Conservation (phyloP, 2,113 vertebrate genomes). For the Caloenas nicobarica region DNA sequence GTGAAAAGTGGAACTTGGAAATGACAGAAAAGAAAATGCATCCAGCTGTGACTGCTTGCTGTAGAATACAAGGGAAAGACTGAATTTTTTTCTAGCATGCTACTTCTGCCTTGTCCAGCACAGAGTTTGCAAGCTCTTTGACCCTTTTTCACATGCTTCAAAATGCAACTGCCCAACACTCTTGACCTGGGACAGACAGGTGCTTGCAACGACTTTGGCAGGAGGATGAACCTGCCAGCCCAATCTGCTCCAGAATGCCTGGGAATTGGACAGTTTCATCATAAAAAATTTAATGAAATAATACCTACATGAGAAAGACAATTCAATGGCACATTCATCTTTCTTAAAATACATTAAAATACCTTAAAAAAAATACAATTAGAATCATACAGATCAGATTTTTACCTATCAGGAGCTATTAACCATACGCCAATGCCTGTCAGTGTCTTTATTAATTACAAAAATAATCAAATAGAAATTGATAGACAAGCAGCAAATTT, state of each 20-base stretch:
- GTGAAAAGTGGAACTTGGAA: neutral
- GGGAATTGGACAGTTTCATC: neutral
- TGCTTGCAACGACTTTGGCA: neutral
- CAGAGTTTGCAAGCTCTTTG: neutral
- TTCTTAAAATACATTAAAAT: neutral
- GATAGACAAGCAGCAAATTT: neutral
- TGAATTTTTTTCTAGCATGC: neutral
- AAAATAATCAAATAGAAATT: neutral
- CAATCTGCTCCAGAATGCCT: neutral
- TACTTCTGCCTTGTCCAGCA: neutral
- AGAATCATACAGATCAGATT: neutral
- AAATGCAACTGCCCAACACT: rapidly evolving
- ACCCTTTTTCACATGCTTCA: neutral
- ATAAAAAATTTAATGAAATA: neutral
- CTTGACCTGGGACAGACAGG: neutral
- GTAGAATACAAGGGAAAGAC: neutral
- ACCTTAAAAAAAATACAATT: no score
- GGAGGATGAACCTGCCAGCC: neutral
- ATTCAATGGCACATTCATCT: neutral
- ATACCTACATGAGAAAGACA: neutral
- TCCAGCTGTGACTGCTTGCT: neutral
- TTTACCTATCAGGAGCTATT: neutral
- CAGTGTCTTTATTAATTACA: neutral
- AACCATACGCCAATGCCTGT: neutral
- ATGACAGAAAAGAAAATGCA: neutral